A percentile compares a stretch with the other conserved stretches of the same genome.
Conservation (phyloP, 2,888 invertebrate genomes). For the Tetranychus truncatus region DNA sequence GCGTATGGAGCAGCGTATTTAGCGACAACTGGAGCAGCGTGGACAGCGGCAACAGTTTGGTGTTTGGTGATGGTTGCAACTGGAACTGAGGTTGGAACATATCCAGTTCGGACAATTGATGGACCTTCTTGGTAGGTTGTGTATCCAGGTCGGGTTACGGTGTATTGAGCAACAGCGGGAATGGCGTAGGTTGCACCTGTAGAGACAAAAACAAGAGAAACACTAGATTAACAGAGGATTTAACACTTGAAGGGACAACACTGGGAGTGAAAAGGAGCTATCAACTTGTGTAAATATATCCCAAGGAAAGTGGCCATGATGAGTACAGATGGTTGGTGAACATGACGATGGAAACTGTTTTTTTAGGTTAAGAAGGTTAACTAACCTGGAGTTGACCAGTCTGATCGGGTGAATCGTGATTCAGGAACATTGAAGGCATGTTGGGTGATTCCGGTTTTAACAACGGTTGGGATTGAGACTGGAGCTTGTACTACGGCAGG, state of each 20-base stretch:
- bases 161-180: slow-evolving; percentile 7
- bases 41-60: neutral
- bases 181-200: slow-evolving; percentile 9
- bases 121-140: slow-evolving; percentile 11
- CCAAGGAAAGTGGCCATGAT: neutral
- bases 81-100: slow-evolving; percentile 8
- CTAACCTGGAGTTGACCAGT: slow-evolving; percentile 13
- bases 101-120: neutral
- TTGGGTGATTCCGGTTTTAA: slow-evolving; percentile 4
- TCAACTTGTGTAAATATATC: no score
- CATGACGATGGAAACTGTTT: neutral
- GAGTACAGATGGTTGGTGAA: neutral
- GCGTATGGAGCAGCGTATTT: neutral
- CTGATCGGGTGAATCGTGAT: slow-evolving; percentile 16
- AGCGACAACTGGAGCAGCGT: neutral
- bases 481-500: neutral
- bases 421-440: slow-evolving; percentile 12
- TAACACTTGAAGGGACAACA: neutral
- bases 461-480: slow-evolving; percentile 4
- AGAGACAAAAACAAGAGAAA: neutral
- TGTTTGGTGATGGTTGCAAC: neutral
- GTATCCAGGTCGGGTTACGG: slow-evolving; percentile 13
- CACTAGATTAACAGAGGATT: neutral
- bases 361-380: neutral
- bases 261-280: neutral